phyloP scores from a whole-genome alignment of 2,888 invertebrate species.

The Parnassius apollo region DNA sequence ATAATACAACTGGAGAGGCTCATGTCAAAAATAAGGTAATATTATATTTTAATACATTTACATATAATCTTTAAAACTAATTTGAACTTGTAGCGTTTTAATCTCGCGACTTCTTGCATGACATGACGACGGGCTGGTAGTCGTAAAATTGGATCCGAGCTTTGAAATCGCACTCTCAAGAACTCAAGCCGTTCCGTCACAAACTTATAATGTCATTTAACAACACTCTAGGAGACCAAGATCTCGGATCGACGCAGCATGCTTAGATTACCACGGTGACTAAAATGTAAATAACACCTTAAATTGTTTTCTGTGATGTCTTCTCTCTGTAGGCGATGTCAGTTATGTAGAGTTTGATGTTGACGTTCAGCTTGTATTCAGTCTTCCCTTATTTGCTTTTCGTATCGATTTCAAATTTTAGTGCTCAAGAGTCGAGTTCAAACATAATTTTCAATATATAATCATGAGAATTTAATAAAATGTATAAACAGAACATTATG shows the following conservation, averaged over 20 bases:
- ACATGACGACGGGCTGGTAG: no score
- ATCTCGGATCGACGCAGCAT: constrained; percentile 29
- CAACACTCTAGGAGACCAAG: constrained; percentile 14
- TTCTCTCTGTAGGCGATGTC: constrained; percentile 59
- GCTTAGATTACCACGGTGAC: constrained; percentile 32
- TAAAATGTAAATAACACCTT: constrained; percentile 54
- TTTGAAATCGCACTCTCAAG: constrained; percentile 17
- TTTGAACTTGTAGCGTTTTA: no score
- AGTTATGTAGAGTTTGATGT: constrained; percentile 41
- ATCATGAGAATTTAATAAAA: constrained; percentile 61
- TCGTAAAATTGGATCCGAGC: constrained; percentile 1
- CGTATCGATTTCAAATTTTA: constrained; percentile 50
- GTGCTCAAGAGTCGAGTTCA: constrained; percentile 44
- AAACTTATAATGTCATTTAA: constrained; percentile 24
- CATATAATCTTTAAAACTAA: no score
- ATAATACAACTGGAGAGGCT: no score
- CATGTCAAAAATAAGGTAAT: no score
- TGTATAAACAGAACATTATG: constrained; percentile 46
- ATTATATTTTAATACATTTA: no score
- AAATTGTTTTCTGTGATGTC: constrained; percentile 61
- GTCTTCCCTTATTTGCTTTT: constrained; percentile 49
- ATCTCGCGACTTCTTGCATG: no score
- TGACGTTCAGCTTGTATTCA: constrained; percentile 37
- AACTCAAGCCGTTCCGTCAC: constrained; percentile 1
- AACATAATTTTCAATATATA: constrained; percentile 57